Base-by-base conservation (phyloP, 2,797 vertebrate genomes). In the Discoglossus pictus region DNA sequence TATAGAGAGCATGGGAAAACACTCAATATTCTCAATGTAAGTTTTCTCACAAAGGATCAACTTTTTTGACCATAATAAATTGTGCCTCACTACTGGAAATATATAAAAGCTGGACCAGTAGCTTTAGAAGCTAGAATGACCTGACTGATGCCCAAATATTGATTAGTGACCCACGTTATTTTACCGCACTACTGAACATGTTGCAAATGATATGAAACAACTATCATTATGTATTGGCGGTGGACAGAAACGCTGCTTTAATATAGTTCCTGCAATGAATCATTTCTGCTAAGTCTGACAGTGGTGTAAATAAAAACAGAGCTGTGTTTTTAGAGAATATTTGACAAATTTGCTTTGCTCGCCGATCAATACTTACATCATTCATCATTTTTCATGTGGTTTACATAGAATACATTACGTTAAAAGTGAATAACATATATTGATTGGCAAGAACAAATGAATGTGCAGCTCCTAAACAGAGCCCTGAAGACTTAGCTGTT, bases 261-360 rank as follows among this genome's bases (percentile, higher is more conserved):
- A 59, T 59, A 51, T 38, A 31, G 42, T 63, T 63, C 38, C 21
- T 50, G 43, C 47, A 63, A 70, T 70, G 42, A 63, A 63, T 63
- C 67, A 70, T 63, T 61, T 63, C 51, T 56, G 42, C 52, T 56
- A 31, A 34, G 36, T 40, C 48, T 42, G 67, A 70, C 36, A 63
- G 18, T 20, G 15, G 15, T 31, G 34, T 17, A 42, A 50, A 50
- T 43, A 55, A 70, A 56, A 62, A 62, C 56, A 55, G 34, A 56
- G 4, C 10, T 40, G 43, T 48, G 40, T 56, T 63, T 62, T 62
- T 70, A 63, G 56, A 58, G 67, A 70, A 70, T 60, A 56, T 55
- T 63, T 63, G 67, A 70, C 60, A 70, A 70, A 70, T 70, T 55
- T 63, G 51, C 43, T 62, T 42, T 63, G 13, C n/a, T 18, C 23